These are phyloP conservation scores for Drosophila busckii DNA, from an alignment of 1,140 invertebrate species.

Conservation along the genomic window DNA sequence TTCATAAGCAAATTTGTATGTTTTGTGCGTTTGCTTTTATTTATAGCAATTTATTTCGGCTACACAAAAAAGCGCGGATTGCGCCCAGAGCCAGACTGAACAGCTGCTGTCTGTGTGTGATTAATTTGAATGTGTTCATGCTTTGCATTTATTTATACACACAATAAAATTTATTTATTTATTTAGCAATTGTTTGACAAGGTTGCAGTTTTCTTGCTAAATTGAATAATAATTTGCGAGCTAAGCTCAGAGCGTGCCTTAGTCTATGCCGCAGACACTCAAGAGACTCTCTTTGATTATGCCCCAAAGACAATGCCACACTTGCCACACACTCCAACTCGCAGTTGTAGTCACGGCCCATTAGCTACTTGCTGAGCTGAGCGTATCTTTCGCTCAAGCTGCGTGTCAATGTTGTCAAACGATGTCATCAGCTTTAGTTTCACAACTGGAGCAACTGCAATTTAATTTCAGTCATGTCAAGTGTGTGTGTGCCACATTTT, in stretches of 20 bases:
- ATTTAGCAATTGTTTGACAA: too few species aligned
- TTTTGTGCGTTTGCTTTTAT: constrained; percentile 46
- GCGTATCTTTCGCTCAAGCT: constrained; percentile 32
- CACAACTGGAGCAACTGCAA: constrained; percentile 44
- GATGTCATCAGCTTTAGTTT: constrained; percentile 56
- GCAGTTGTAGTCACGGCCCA: constrained; percentile 44
- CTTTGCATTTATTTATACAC: constrained; percentile 33
- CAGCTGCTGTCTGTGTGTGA: constrained; percentile 42
- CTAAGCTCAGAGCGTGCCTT: too few species aligned
- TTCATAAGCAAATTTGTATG: constrained; percentile 46
- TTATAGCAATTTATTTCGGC: constrained; percentile 45
- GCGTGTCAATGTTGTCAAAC: constrained; percentile 69
- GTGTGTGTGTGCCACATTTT: constrained; percentile 42
- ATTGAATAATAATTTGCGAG: too few species aligned
- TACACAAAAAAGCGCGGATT: constrained; percentile 54
- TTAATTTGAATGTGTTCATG: constrained; percentile 44
- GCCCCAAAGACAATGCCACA: constrained; percentile 20
- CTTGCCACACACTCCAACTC: constrained; percentile 3
- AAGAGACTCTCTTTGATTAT: too few species aligned
- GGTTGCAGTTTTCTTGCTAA: too few species aligned
- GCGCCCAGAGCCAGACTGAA: constrained; percentile 7
- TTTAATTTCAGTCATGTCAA: constrained; percentile 67
- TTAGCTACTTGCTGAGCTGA: constrained; percentile 52
- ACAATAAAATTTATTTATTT: constrained; percentile 29
- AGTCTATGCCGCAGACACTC: too few species aligned